Base-by-base conservation (phyloP, 2,888 invertebrate species). In the Anarsia innoxiella region DNA sequence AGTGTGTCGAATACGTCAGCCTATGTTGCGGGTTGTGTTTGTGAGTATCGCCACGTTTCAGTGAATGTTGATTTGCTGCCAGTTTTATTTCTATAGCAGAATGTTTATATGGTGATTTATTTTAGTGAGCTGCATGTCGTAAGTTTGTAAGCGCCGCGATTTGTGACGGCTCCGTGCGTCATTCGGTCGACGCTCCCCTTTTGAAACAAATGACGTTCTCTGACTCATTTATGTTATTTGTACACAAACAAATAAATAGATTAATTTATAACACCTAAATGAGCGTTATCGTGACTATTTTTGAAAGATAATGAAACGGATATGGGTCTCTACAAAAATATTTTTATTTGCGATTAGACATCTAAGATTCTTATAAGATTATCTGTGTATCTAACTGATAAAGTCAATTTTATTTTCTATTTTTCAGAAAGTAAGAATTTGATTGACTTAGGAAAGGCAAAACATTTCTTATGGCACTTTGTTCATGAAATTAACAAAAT, bases 141-240 rank as follows among this genome's bases (percentile, higher is more conserved):
- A 40, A 32, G 12, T 36, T 36, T 23, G 36, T 12, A 27, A 13
- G 25, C 30, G 19, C 28, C 23, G 34, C 6, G n/a, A n/a, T n/a
- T n/a, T 34, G 47, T 64, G 59, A 64, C 63, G 63, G 51, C 55
- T 35, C 47, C 44, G 52, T 61, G 65, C 67, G 70, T 70, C 68
- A 70, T 59, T 46, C 56, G 62, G 79, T 79, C 80, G 70, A 64
- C 77, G 82, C 68, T 71, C 80, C 64, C 71, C 45, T 62, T 70
- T 59, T 50, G 49, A 62, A 66, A 54, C 53, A 59, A 70, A 69
- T 65, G 65, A 68, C 64, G 59, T 55, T 53, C 53, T 63, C 59
- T 76, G 72, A 78, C 62, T 78, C 72, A 75, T 59, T 66, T 61
- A 58, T 30, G 15, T 25, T 13, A 32, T 32, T 30, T 27, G 25